Conservation (phyloP, 2,113 vertebrate species). For the human (Homo sapiens) region GRCh38 chr9:94774501-94775000, state of each 20-base stretch:
- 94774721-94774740: constrained; percentile 3
- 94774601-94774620: constrained; percentile 25
- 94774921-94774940: neutral
- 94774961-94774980: constrained; percentile 22
- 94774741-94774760: neutral
- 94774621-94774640: neutral
- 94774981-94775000: neutral
- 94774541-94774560: neutral
- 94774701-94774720: constrained; percentile 10
- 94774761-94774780: neutral
- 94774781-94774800: neutral
- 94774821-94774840: neutral
- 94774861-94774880: neutral
- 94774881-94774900: neutral
- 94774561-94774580: constrained; percentile 6
- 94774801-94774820: neutral
- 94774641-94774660: constrained; percentile 34
- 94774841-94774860: neutral
- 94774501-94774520: neutral
- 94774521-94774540: neutral
- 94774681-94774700: neutral
- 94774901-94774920: neutral
- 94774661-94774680: neutral
- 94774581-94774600: neutral
- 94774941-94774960: constrained; percentile 36